Evolutionary conservation across 2,888 invertebrate species (phyloP).

Genomic region (Mimachlamys varia): DNA sequence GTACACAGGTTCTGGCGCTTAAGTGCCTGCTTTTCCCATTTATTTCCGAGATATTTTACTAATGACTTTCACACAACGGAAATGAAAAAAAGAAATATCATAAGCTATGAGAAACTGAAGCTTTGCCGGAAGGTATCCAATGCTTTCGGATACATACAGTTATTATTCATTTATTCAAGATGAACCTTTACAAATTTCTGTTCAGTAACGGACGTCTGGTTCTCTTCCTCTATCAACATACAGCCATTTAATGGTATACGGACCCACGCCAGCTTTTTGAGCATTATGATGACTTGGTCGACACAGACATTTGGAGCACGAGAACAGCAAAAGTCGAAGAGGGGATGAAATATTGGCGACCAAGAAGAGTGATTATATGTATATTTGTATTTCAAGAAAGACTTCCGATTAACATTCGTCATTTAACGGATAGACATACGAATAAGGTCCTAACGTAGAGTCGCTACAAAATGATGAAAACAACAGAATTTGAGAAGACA

Average conservation of each 20-base stretch:
- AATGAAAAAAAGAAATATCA: not conserved
- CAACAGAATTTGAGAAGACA: no score
- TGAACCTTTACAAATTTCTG: not conserved
- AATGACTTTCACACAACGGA: not conserved
- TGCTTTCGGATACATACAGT: not conserved
- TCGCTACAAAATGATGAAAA: no score
- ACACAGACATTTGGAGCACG: no score
- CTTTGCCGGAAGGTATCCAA: not conserved
- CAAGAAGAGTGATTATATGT: no score
- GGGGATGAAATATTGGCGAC: no score
- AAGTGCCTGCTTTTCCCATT: not conserved
- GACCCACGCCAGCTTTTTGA: not conserved
- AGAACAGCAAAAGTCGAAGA: no score
- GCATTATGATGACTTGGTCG: no score
- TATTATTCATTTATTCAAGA: not conserved
- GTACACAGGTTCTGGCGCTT: not conserved
- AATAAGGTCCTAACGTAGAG: no score
- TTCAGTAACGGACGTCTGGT: not conserved
- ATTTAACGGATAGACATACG: no score
- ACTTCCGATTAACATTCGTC: no score
- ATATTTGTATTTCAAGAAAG: no score
- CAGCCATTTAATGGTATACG: not conserved
- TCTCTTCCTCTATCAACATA: not conserved
- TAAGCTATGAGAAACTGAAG: not conserved
- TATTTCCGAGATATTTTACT: not conserved